phyloP scores from a whole-genome alignment of 2,888 invertebrate species.

The Creontiades dilutus region DNA sequence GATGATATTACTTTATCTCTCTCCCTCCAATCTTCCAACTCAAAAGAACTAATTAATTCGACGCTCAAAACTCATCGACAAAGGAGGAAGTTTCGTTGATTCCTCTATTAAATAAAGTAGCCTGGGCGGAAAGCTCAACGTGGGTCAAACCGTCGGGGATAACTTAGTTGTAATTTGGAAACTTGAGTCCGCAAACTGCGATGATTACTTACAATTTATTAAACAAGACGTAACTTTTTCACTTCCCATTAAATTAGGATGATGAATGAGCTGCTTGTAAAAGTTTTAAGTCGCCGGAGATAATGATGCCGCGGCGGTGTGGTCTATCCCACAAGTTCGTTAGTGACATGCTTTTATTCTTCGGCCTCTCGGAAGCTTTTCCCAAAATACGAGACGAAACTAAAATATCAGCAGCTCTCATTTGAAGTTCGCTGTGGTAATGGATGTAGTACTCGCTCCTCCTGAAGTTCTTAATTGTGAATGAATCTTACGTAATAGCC shows the following conservation, averaged over 20 bases:
- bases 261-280: slow-evolving; percentile 25
- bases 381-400: not conserved
- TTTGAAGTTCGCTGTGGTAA: not conserved
- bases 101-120: not conserved
- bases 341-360: not conserved
- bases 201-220: slow-evolving; percentile 27
- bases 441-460: too few relatives aligned
- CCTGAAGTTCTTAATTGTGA: too few relatives aligned
- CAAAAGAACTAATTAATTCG: too few relatives aligned
- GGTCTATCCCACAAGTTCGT: slow-evolving; percentile 6
- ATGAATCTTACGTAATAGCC: too few relatives aligned
- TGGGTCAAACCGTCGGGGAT: not conserved
- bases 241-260: slow-evolving; percentile 32
- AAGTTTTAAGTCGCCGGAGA: not conserved
- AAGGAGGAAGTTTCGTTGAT: not conserved
- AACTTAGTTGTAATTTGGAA: slow-evolving; percentile 3
- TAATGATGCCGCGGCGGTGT: not conserved
- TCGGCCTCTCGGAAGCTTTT: not conserved
- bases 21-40: too few relatives aligned
- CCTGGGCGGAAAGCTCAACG: not conserved
- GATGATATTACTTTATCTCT: too few relatives aligned
- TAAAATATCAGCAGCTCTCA: not conserved
- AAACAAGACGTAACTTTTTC: slow-evolving; percentile 32
- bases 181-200: not conserved
- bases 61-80: too few relatives aligned